phyloP scores from a whole-genome alignment of 2,113 vertebrate species.

The Glareola pratincola region DNA sequence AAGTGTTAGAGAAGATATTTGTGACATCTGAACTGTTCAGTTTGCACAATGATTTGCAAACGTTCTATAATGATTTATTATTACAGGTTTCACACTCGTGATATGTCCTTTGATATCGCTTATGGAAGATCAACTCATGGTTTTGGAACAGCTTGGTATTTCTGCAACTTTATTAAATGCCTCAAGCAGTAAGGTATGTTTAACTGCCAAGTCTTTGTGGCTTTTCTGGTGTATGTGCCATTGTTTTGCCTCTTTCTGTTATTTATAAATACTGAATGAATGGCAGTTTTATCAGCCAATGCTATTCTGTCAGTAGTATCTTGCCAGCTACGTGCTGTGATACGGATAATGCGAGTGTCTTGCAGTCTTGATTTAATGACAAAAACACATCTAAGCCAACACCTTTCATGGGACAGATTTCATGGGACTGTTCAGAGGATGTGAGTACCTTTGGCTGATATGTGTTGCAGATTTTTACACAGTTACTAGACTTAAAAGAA shows the following conservation, averaged over 20 bases:
- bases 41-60: background rate
- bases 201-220: background rate
- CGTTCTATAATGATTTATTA: background rate
- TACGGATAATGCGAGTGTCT: background rate
- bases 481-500: background rate
- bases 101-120: conserved; percentile 92
- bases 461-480: background rate
- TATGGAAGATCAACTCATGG: conserved; percentile 98
- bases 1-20: background rate
- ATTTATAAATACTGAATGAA: background rate
- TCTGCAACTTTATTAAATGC: conserved; percentile 86
- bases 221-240: background rate
- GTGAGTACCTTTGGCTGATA: background rate
- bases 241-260: background rate
- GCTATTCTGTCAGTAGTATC: background rate
- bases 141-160: conserved; percentile 83
- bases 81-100: conserved; percentile 91
- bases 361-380: background rate
- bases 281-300: background rate
- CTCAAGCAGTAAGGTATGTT: conserved; percentile 87
- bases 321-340: background rate
- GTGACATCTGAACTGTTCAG: background rate
- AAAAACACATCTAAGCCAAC: background rate
- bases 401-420: background rate
- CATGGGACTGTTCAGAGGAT: background rate